Evolutionary conservation across 2,888 invertebrate genomes (phyloP), one percentile per base, ranked within the genome.

Genomic region (Uropetala carovei): DNA sequence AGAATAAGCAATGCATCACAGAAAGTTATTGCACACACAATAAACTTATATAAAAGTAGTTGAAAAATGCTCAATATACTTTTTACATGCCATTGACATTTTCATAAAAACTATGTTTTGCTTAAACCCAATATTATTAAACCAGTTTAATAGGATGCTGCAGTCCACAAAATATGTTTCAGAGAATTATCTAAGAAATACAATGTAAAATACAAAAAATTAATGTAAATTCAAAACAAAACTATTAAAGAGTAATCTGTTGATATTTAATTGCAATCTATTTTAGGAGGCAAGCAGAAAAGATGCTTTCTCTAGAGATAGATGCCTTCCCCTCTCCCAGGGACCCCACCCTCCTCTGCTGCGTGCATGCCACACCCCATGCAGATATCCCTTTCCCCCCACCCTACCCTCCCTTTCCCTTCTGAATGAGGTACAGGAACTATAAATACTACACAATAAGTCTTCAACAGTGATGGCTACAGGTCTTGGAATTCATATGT

Each of bases 361-460:
- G 89, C 89, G 89, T 89, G 89, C 89, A 89, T 89, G 89, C 89
- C 89, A 89, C 89, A 89, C 89, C 89, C 89, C 89, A 89, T 89
- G 89, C 89, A 89, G 60, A 89, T 89, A 89, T 43, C 60, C 86
- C 86, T 30, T 58, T 58, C 27, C 57, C 57, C 22, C 60, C 60
- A 22, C 30, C 68, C 89, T n/a, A 9, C 64, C 18, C 22, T 9
- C 64, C 64, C 64, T 16, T 43, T 22, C 58, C 18, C 30, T 13
- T 1, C n/a, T 30, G 43, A 27, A 64, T 16, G 16, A 64, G n/a
- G 64, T 43, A 43, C 64, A 60, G 43, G 30, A 57, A 56, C 18
- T 14, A 57, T 43, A 56, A 89, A 89, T 11, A n/a, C 64, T 43
- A 64, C 64, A 18, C 68, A 18, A 64, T 64, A n/a, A 89, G 43